Evolutionary conservation across 2,113 vertebrate genomes (phyloP).

Genomic region (Ibidorhyncha struthersii): DNA sequence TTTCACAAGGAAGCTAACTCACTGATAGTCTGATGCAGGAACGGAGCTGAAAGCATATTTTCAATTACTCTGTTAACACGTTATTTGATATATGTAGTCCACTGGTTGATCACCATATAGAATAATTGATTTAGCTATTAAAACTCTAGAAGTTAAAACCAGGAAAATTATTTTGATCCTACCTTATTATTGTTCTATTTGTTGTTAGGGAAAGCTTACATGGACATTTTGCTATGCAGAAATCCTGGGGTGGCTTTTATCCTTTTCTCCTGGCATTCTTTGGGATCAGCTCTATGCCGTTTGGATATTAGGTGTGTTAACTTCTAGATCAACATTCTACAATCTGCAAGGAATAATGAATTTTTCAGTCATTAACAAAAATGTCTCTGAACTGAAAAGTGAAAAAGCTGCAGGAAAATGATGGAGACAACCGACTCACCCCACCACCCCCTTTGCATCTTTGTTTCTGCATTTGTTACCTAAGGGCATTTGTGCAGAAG

Average conservation of each 20-base stretch:
- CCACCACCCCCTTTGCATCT: not conserved
- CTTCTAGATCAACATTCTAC: not conserved
- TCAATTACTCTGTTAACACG: not conserved
- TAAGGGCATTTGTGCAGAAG: not conserved
- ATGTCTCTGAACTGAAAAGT: not conserved
- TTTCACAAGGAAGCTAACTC: not conserved
- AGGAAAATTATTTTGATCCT: not conserved
- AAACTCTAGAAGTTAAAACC: not conserved
- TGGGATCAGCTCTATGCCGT: not conserved
- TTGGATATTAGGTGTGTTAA: not conserved
- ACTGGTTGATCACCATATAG: not conserved
- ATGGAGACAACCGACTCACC: not conserved
- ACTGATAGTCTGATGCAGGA: not conserved
- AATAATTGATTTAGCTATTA: not conserved
- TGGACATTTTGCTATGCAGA: not conserved
- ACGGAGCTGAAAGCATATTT: not conserved
- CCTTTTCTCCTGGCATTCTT: not conserved
- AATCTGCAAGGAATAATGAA: not conserved
- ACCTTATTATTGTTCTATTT: not conserved
- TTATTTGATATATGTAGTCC: not conserved
- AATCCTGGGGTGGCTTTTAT: not conserved
- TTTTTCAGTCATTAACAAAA: not conserved
- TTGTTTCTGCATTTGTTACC: not conserved
- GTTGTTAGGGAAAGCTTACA: not conserved
- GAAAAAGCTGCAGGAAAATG: not conserved